Evolutionary conservation across 2,797 vertebrate genomes (phyloP), one percentile per base, ranked within the genome.

Genomic region (Hipposideros larvatus): DNA sequence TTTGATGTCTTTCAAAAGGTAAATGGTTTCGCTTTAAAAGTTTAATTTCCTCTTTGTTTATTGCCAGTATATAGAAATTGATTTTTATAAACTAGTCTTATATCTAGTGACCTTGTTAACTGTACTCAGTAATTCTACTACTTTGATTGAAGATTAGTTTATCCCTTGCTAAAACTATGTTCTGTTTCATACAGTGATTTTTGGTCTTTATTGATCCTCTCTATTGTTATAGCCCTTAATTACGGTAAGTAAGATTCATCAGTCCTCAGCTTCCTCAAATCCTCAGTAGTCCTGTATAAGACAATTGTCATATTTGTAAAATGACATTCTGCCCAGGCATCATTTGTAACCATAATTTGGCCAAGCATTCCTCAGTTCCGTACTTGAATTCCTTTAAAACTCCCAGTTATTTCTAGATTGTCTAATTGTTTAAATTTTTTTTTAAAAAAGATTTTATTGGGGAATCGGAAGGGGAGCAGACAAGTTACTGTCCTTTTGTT

Each of bases 1-100:
- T 31, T 92, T 79, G 78, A 51, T 66, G 26, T 84, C n/a, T 94
- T 88, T 57, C n/a, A 43, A 92, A 85, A 88, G 51, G 37, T 65
- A 84, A 85, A 48, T 34, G 48, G 11, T 51, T 84, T 94, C 41
- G 59, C 70, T 79, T 79, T 65, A 90, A 85, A 59, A n/a, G 37
- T 73, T 86, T 74, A 90, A 66, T 90, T 90, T 96, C 43, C 57
- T 61, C 24, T 68, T 85, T 61, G 19, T 34, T 82, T 68, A 87
- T 31, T 75, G 43, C 11, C 75, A 31, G 51, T 26, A 80, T 48
- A 48, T 31, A 86, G 24, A 91, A 89, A 83, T 57, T 28, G 51
- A 82, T 86, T 90, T 92, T 57, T 95, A 24, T 86, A 82, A 63
- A 70, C 68, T 61, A 71, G 51, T 8, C 28, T 63, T 84, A 28